These are phyloP conservation scores for Actias luna DNA, from an alignment of 2,888 invertebrate species.

Conservation along the genomic window DNA sequence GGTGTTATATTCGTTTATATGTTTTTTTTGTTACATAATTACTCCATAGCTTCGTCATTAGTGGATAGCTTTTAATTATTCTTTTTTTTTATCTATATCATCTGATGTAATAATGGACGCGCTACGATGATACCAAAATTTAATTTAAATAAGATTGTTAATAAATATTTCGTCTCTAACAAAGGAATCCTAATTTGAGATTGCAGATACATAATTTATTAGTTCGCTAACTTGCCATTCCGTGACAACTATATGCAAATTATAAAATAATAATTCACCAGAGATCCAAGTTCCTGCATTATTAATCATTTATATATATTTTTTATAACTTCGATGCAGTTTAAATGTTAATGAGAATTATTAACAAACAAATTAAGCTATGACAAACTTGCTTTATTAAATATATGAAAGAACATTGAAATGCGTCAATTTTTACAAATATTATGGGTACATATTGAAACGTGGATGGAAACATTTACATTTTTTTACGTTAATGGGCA, in stretches of 20 bases:
- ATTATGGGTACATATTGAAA: no score
- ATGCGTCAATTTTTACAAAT: no score
- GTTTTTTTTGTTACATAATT: no score
- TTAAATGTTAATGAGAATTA: neutral
- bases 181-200: neutral
- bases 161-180: neutral
- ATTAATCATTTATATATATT: neutral
- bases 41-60: no score
- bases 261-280: neutral
- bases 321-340: neutral
- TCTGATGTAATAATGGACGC: neutral
- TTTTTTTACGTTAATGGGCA: no score
- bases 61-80: no score
- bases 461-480: no score
- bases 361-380: neutral
- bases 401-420: no score
- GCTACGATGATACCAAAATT: neutral
- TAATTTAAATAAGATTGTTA: neutral
- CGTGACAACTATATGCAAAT: neutral
- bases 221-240: neutral
- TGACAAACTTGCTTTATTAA: neutral
- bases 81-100: neutral
- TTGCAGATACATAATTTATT: slow-evolving; percentile 1
- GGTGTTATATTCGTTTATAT: no score
- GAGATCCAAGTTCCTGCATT: neutral